These are phyloP conservation scores for Silurus lanzhouensis DNA, from an alignment of 2,797 vertebrate species.

Conservation along the genomic window DNA sequence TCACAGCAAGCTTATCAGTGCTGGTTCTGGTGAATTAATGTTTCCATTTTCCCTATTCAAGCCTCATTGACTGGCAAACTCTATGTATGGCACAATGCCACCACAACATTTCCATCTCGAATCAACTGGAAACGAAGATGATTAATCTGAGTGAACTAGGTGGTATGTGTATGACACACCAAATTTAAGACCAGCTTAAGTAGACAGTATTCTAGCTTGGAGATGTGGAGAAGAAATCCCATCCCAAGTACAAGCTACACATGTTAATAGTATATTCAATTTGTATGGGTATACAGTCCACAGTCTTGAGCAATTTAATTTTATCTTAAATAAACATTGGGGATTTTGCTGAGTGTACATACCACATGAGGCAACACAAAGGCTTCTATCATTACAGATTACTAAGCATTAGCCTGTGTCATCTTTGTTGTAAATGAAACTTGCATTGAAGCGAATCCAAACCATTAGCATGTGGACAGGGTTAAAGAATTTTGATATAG, in stretches of 20 bases:
- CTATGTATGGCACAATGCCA: neutral
- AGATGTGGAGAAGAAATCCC: neutral
- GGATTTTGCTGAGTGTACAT: neutral
- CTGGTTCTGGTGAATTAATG: slow-evolving; percentile 19
- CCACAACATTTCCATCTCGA: slow-evolving; percentile 35
- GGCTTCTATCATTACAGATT: neutral
- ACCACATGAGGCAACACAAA: neutral
- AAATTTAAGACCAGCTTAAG: neutral
- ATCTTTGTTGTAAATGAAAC: neutral
- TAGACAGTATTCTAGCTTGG: neutral
- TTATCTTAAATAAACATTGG: neutral
- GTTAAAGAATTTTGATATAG: neutral
- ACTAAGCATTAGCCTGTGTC: neutral
- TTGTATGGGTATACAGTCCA: neutral
- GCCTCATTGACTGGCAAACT: slow-evolving; percentile 7
- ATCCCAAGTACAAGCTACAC: neutral
- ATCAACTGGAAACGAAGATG: neutral
- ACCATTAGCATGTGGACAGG: neutral
- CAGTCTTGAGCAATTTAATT: neutral
- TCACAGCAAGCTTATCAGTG: slow-evolving; percentile 40
- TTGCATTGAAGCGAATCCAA: neutral
- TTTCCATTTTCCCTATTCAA: slow-evolving; percentile 16
- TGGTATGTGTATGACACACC: neutral
- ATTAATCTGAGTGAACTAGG: neutral
- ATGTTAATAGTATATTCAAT: neutral